These are phyloP conservation scores for Ferdinandea cuprea DNA, from an alignment of 2,888 invertebrate genomes.

Conservation along the genomic window DNA sequence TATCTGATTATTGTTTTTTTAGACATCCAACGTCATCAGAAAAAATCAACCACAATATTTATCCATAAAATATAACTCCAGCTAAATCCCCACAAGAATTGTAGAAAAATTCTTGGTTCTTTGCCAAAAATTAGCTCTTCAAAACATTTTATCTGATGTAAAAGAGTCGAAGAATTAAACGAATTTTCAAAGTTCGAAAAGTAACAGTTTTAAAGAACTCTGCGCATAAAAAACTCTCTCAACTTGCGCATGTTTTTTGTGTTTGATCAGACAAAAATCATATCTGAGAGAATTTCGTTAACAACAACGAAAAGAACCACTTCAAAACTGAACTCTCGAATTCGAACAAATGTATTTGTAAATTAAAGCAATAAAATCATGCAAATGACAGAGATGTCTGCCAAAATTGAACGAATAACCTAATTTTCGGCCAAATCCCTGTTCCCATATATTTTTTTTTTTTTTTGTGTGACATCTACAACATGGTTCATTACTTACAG, in stretches of 20 bases:
- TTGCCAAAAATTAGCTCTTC: too few species aligned
- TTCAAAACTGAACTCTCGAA: constrained; percentile 20
- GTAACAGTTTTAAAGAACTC: not conserved
- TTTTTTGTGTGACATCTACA: constrained; percentile 41
- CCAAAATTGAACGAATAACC: constrained; percentile 60
- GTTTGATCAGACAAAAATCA: not conserved
- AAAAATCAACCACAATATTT: too few species aligned
- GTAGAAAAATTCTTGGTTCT: too few species aligned
- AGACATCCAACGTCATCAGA: too few species aligned
- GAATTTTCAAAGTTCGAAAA: constrained; percentile 23
- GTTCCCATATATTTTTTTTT: constrained; percentile 35
- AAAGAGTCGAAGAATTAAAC: too few species aligned
- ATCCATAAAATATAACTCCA: too few species aligned
- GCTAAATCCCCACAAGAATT: too few species aligned
- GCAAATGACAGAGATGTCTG: constrained; percentile 22
- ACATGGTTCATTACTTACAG: constrained; percentile 57
- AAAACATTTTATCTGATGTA: too few species aligned
- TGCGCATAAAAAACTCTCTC: constrained; percentile 14
- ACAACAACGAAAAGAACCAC: constrained; percentile 3
- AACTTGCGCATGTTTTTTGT: constrained; percentile 46
- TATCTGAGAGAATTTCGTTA: constrained; percentile 27
- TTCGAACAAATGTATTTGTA: constrained; percentile 34
- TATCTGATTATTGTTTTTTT: too few species aligned
- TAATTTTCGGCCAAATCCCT: constrained; percentile 64
- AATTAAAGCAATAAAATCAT: constrained; percentile 13